Evolutionary conservation across 2,797 vertebrate species (phyloP), one percentile per base, ranked within the genome.

Genomic region (Siniperca obscura): DNA sequence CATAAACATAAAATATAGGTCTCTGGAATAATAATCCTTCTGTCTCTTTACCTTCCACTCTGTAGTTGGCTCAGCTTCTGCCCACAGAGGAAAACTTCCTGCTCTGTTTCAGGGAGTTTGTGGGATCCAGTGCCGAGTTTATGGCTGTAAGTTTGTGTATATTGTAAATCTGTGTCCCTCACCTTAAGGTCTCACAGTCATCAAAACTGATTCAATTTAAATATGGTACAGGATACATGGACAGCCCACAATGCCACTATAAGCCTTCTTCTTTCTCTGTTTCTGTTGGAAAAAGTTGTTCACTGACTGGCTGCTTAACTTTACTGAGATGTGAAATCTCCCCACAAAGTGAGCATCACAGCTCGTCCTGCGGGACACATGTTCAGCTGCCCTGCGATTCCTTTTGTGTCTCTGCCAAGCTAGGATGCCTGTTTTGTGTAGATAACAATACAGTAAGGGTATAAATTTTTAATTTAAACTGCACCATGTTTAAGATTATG

Each of bases 1-100:
- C 25, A 34, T 44, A 17, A 46, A 70, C 2, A 19, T 46, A 30
- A 56, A 48, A 34, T 6, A 27, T 10, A 53, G 7, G 2, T 55
- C 6, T 60, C 17, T 60, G 42, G 11, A 56, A 65, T 44, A 52
- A 71, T 52, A 61, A 62, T 21, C 2, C 17, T 17, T 40, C 7
- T 64, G 42, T 70, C 2, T 86, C 16, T 69, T 56, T 61, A 14
- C 70, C 14, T 19, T 70, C 21, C 19, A 1, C 50, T 85, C 79
- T 19, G 0, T 86, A 99, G 98, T 91, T 99, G 93, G 98, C 98
- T 52, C 97, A 99, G 95, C 97, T 99, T 93, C 95, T 99, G 73
- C 98, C 98, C 1, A 98, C 98, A 0, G 98, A 99, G 83, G 98
- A 99, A 95, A 99, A 98, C 93, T 99, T 99, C 89, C 95, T 99